A percentile compares a stretch with the other conserved stretches of the same genome.
These are phyloP conservation scores for Drosophila parvula DNA, from an alignment of 1,140 invertebrate species.

Conservation along the genomic window DNA sequence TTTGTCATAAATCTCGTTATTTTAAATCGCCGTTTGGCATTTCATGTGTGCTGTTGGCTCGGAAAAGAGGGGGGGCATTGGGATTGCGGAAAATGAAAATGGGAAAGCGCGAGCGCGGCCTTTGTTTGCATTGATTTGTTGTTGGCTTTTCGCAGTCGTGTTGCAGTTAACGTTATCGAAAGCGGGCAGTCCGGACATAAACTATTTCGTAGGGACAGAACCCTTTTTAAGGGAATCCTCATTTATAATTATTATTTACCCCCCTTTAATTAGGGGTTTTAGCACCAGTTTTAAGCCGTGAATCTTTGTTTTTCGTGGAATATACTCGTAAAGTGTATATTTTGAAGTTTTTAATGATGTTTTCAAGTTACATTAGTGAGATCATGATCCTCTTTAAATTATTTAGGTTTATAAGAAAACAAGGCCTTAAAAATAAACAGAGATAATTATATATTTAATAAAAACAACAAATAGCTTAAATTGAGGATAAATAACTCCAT, in stretches of 20 bases:
- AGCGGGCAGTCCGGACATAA: slow-evolving; percentile 50
- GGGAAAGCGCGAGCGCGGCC: neutral
- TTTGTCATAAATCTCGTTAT: slow-evolving; percentile 82
- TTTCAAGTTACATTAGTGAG: no score
- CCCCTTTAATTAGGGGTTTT: neutral
- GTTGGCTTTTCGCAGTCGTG: slow-evolving; percentile 21
- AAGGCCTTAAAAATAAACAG: no score
- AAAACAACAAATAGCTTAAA: no score
- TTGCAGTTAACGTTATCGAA: slow-evolving; percentile 52
- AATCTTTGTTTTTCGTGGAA: neutral
- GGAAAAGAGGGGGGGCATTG: neutral
- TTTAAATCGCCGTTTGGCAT: slow-evolving; percentile 71
- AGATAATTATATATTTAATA: no score
- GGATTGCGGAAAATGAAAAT: neutral
- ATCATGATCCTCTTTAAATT: no score
- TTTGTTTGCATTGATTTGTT: slow-evolving; percentile 59
- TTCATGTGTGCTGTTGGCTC: slow-evolving; percentile 6
- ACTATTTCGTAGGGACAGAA: slow-evolving; percentile 3
- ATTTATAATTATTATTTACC: neutral
- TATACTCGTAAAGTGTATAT: no score
- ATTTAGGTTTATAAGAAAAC: no score
- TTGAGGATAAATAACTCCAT: no score
- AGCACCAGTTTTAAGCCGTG: no score
- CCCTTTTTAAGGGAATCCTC: neutral
- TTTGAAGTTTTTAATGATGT: no score